Evolutionary conservation across 2,797 vertebrate species (phyloP), one percentile per base, ranked within the genome.

Genomic region (Oreochromis mossambicus): DNA sequence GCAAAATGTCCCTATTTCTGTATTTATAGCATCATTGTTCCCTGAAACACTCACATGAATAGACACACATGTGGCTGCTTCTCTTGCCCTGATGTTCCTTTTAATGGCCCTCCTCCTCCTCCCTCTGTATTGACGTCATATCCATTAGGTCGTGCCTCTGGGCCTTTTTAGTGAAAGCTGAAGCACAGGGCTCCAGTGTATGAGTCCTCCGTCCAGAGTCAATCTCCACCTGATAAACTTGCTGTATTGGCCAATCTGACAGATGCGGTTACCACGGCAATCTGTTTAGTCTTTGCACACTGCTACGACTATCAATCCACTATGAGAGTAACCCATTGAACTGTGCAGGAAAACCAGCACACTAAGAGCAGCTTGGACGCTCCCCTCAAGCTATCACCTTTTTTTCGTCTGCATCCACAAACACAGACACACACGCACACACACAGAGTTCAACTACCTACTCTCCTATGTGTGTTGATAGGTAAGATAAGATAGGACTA

Each of bases 91-190:
- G 91, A 93, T 93, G 89, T 83, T 89, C 87, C 88, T 87, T 89
- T 90, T 93, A 94, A 94, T 92, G 92, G 89, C 84, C 83, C 81
- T 89, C 81, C 86, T 86, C 55, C 55, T 70, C 84, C 85, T 80
- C 85, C 80, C 87, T 87, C 79, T 26, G 76, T 89, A 89, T 93
- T 93, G 94, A 95, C 91, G 92, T 94, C 93, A 94, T 76, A 66
- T 90, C 93, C 93, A 95, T 95, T 95, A 95, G 91, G 84, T 91
- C 6, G 84, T 88, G 93, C 94, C 94, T 93, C 88, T 89, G 94
- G 93, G 95, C 83, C 88, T 90, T 92, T 93, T 94, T 89, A 94
- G 86, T 82, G 85, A 77, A 92, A 79, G 82, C 91, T 86, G 85
- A 68, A 87, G 84, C 55, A 17, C 75, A 77, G 84, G 88, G 83